Evolutionary conservation across 1,140 invertebrate genomes (phyloP), one percentile per base, ranked within the genome.

Genomic region (Sycophila sp.): DNA sequence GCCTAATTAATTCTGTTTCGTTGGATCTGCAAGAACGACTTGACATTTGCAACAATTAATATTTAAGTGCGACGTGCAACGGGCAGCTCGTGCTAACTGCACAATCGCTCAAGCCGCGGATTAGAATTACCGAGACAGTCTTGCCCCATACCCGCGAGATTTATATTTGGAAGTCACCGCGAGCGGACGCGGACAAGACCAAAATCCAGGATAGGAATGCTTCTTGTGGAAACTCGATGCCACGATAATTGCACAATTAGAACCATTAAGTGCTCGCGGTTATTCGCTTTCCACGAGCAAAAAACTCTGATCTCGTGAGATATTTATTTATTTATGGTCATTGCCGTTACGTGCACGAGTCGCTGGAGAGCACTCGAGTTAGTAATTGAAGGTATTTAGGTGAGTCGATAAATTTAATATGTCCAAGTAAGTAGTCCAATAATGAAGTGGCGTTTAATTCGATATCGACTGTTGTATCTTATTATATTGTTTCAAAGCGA

Each of bases 271-370:
- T 13, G 34, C 4, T n/a, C 26, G 13, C 11, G 34, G 56, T 28
- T 26, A 59, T 45, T 19, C 26, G 28, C 17, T 47, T 60, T 13
- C 13, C 42, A 0, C 32, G 40, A 1, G 26, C 38, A 32, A 47
- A n/a, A 62, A 62, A 19, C 30, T 62, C 38, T n/a, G 13, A 17
- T 59, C 19, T 26, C 7, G 24, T 10, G 26, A 49, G 42, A 36
- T 34, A 36, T 26, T 49, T 49, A 63, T 49, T 63, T 63, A 51
- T 63, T 63, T 49, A 49, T 51, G 45, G 32, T 36, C 19, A 40
- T 40, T 38, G 34, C 17, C 17, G 17, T 24, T 40, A 26, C 56
- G 34, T 59, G 34, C 34, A 24, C 24, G 24, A 13, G 2, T 6
- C 10, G 19, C 7, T 26, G 2, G 13, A n/a, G 22, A 32, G 51